These are phyloP conservation scores for Steinernema carpocapsae DNA, from an alignment of 2,888 invertebrate species.

Conservation along the genomic window DNA sequence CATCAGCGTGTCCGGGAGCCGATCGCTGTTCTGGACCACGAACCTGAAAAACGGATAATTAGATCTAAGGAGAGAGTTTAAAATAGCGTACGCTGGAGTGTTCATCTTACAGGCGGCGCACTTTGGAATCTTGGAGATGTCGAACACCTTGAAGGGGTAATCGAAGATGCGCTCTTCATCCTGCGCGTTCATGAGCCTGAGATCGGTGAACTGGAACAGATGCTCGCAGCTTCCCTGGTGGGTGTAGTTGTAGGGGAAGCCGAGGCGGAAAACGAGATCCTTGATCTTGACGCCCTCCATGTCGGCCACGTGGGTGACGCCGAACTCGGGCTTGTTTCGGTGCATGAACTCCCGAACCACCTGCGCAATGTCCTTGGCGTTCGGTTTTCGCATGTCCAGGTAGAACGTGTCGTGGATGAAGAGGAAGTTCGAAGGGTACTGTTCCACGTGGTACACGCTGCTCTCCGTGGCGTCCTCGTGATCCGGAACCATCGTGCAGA, in stretches of 20 bases:
- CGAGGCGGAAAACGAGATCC: slow-evolving; percentile 74
- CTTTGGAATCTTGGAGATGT: slow-evolving; percentile 46
- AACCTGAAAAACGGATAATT: slow-evolving; percentile 56
- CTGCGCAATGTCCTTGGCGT: slow-evolving; percentile 77
- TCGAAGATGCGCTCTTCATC: slow-evolving; percentile 52
- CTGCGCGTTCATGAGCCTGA: slow-evolving; percentile 56
- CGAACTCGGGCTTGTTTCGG: slow-evolving; percentile 69
- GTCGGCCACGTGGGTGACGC: slow-evolving; percentile 72
- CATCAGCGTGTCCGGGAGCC: slow-evolving; percentile 58
- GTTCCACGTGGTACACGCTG: slow-evolving; percentile 62
- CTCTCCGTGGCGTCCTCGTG: slow-evolving; percentile 43
- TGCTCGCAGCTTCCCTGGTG: slow-evolving; percentile 81
- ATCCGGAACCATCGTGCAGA: slow-evolving; percentile 51
- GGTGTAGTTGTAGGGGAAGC: slow-evolving; percentile 82
- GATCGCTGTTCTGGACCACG: slow-evolving; percentile 59
- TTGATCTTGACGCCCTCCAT: slow-evolving; percentile 68
- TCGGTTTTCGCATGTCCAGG: slow-evolving; percentile 76
- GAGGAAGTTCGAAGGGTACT: slow-evolving; percentile 79
- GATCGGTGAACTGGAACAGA: slow-evolving; percentile 61
- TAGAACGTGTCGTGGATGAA: slow-evolving; percentile 83
- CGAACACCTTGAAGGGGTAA: slow-evolving; percentile 59
- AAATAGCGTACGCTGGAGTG: slow-evolving; percentile 52
- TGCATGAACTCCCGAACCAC: slow-evolving; percentile 75
- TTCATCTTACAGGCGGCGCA: slow-evolving; percentile 57
- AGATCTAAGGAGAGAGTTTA: neutral